Evolutionary conservation across 2,888 invertebrate species (phyloP).

Genomic region (Silvanus unidentatus): DNA sequence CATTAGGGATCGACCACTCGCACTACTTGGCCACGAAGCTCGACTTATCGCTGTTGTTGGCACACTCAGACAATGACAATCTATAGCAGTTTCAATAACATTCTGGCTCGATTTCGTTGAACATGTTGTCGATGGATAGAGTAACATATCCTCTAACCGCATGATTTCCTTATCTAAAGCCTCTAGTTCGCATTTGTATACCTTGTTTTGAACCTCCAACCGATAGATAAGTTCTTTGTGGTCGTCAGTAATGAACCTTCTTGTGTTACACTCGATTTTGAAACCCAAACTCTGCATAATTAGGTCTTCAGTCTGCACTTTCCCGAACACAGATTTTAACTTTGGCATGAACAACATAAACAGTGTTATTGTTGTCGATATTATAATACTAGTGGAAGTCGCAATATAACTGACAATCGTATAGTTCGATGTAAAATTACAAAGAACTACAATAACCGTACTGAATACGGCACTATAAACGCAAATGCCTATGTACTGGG

Average conservation of each 20-base stretch:
- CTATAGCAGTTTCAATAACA: constrained; percentile 12
- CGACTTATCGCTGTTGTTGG: constrained; percentile 13
- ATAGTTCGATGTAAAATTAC: constrained; percentile 79
- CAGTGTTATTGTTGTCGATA: constrained; percentile 80
- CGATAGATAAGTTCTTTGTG: constrained; percentile 75
- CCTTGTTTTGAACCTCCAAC: constrained; percentile 86
- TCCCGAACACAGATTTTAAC: constrained; percentile 64
- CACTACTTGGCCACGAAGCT: constrained; percentile 33
- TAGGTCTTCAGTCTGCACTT: constrained; percentile 66
- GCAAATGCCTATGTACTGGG: constrained; percentile 88
- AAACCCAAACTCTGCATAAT: constrained; percentile 85
- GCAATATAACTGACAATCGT: constrained; percentile 76
- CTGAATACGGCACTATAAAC: constrained; percentile 89
- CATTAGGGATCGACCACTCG: background rate
- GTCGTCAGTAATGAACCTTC: constrained; percentile 59
- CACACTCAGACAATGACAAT: constrained; percentile 16
- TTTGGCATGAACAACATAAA: constrained; percentile 85
- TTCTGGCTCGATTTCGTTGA: constrained; percentile 16
- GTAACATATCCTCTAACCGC: constrained; percentile 62
- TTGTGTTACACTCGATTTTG: constrained; percentile 81
- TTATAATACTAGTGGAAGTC: constrained; percentile 74
- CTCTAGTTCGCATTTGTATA: constrained; percentile 77
- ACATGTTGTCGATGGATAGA: constrained; percentile 27
- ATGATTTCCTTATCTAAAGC: constrained; percentile 73
- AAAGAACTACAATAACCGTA: constrained; percentile 78